Evolutionary conservation across 2,113 vertebrate species (phyloP).

Genomic region (Charina bottae): DNA sequence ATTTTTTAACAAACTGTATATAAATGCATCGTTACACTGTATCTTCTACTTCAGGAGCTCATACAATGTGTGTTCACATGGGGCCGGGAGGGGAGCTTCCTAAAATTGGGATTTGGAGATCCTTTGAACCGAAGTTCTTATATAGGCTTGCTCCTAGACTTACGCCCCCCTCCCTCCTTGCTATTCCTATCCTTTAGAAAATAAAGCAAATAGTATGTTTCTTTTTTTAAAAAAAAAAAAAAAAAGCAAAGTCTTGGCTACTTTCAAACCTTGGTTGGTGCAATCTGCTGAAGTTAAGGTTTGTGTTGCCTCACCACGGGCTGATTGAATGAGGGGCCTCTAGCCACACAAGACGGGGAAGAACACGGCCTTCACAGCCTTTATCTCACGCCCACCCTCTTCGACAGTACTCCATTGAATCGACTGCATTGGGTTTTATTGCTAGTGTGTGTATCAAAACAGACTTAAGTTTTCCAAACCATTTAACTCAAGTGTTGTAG

Average conservation of each 20-base stretch:
- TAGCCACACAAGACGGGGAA: conserved; percentile 47
- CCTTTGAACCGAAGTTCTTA: not conserved
- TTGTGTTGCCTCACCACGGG: conserved; percentile 39
- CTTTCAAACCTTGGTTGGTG: conserved; percentile 55
- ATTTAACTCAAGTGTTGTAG: conserved; percentile 58
- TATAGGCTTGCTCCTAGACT: conserved; percentile 32
- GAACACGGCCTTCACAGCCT: conserved; percentile 36
- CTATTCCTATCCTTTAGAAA: conserved; percentile 18
- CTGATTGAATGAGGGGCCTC: conserved; percentile 38
- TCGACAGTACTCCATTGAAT: conserved; percentile 42
- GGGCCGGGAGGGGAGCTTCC: not conserved
- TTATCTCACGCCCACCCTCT: conserved; percentile 27
- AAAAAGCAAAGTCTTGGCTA: conserved; percentile 42
- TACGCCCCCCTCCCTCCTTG: not conserved
- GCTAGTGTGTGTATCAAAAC: conserved; percentile 61
- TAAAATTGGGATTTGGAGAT: not conserved
- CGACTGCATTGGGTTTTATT: conserved; percentile 47
- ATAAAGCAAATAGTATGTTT: conserved; percentile 29
- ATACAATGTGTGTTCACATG: rapidly evolving
- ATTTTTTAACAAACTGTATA: conserved; percentile 5
- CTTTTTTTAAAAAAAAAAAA: conserved; percentile 16
- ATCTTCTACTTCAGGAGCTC: conserved; percentile 7
- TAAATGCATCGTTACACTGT: conserved; percentile 24
- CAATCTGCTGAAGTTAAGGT: conserved; percentile 50
- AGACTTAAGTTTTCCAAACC: conserved; percentile 57